These are phyloP conservation scores for Brachyalestes nurse DNA, from an alignment of 2,797 vertebrate genomes.

Conservation along the genomic window DNA sequence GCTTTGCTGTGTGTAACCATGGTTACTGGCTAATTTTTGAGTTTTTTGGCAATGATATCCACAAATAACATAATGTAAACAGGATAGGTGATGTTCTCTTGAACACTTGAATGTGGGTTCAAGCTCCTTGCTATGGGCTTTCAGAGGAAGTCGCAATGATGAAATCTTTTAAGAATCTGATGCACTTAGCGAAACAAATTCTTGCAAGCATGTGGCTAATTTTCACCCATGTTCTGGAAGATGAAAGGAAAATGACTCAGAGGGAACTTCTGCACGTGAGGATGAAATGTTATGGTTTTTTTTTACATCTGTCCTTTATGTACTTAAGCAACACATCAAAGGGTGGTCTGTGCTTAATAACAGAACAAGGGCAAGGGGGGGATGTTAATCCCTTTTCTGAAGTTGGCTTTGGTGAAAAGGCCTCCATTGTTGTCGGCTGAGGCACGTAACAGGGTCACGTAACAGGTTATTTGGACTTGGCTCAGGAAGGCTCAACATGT, in stretches of 20 bases:
- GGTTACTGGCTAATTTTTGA: too few species aligned
- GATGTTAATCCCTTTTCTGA: slow-evolving; percentile 4
- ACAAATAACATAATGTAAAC: too few species aligned
- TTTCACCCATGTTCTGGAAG: background rate
- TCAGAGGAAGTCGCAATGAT: background rate
- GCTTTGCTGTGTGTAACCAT: too few species aligned
- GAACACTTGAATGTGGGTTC: too few species aligned
- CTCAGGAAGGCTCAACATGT: background rate
- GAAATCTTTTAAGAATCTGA: background rate
- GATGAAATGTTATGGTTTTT: too few species aligned
- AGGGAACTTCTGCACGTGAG: too few species aligned
- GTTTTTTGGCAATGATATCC: too few species aligned
- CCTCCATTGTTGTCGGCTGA: background rate
- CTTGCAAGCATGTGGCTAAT: background rate
- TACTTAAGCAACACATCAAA: background rate
- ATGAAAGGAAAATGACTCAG: background rate
- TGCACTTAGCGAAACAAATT: background rate
- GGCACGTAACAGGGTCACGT: background rate
- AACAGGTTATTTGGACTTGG: background rate
- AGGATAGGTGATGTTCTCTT: too few species aligned
- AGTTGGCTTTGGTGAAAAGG: slow-evolving; percentile 15
- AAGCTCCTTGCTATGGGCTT: background rate
- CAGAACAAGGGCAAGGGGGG: background rate
- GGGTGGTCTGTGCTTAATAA: background rate
- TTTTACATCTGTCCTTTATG: background rate